Percentiles rank a stretch among this genome's conserved stretches.
These are phyloP conservation scores for Chymomyza fuscimana DNA, from an alignment of 2,888 invertebrate genomes.

Conservation along the genomic window DNA sequence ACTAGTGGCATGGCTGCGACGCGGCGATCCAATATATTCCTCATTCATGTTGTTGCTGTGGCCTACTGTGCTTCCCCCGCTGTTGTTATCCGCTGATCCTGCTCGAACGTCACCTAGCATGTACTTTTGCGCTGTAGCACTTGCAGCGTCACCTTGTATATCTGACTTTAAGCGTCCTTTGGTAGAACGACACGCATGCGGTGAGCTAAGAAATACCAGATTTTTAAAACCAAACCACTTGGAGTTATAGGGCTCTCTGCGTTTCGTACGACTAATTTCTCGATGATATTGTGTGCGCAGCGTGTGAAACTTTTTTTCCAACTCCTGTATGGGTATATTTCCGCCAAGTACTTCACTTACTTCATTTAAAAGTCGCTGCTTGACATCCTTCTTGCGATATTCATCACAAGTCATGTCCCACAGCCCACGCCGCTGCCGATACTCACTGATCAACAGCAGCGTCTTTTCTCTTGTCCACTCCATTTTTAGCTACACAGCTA, in stretches of 20 bases:
- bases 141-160: slow-evolving; percentile 63
- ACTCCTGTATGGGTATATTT: slow-evolving; percentile 79
- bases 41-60: slow-evolving; percentile 62
- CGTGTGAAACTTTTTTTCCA: slow-evolving; percentile 83
- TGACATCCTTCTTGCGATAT: slow-evolving; percentile 79
- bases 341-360: slow-evolving; percentile 75
- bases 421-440: slow-evolving; percentile 77
- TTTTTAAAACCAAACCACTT: slow-evolving; percentile 83
- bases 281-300: slow-evolving; percentile 83
- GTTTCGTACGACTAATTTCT: slow-evolving; percentile 82
- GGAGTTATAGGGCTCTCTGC: slow-evolving; percentile 82
- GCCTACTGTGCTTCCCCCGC: slow-evolving; percentile 41
- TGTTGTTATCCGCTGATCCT: slow-evolving; percentile 41
- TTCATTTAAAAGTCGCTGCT: slow-evolving; percentile 75
- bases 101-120: slow-evolving; percentile 65
- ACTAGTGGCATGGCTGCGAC: slow-evolving; percentile 64
- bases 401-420: slow-evolving; percentile 80
- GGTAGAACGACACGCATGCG: slow-evolving; percentile 79
- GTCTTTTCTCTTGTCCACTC: slow-evolving; percentile 80
- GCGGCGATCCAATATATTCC: slow-evolving; percentile 63
- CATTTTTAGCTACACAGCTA: slow-evolving; percentile 70
- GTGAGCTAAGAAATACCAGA: slow-evolving; percentile 83
- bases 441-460: slow-evolving; percentile 76
- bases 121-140: slow-evolving; percentile 68
- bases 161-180: slow-evolving; percentile 76